Conservation (phyloP, 2,113 vertebrate species). For the Cettia cetti region DNA sequence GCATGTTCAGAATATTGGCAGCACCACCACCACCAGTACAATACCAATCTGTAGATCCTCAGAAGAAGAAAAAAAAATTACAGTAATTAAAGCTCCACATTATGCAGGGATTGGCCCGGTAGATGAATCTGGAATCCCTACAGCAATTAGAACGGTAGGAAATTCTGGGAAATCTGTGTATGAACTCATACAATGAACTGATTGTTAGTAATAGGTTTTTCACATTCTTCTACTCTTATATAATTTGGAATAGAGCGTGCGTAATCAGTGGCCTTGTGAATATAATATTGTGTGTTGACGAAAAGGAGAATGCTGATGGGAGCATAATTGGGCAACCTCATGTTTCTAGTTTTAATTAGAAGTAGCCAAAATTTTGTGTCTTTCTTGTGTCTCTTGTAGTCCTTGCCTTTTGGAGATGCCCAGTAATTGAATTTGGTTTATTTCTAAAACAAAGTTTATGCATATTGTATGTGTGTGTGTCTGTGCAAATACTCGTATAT, state of each 20-base stretch:
- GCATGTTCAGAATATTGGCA: slow-evolving; percentile 79
- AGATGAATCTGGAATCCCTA: slow-evolving; percentile 93
- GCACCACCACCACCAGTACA: slow-evolving; percentile 71
- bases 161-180: slow-evolving; percentile 37
- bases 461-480: accelerated
- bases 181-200: slow-evolving; percentile 65
- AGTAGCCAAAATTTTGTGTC: slow-evolving; percentile 8
- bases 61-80: slow-evolving; percentile 92
- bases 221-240: slow-evolving; percentile 68
- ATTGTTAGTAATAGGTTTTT: slow-evolving; percentile 65
- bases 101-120: slow-evolving; percentile 94
- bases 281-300: slow-evolving; percentile 47
- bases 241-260: slow-evolving; percentile 50
- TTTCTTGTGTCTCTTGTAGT: not conserved
- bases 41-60: slow-evolving; percentile 91
- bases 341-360: slow-evolving; percentile 51
- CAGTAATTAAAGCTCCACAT: slow-evolving; percentile 92
- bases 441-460: not conserved
- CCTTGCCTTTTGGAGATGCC: not conserved
- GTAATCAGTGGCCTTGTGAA: slow-evolving; percentile 53
- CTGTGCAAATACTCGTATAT: not conserved
- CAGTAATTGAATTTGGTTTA: not conserved
- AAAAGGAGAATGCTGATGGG: slow-evolving; percentile 3
- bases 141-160: slow-evolving; percentile 94
- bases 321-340: slow-evolving; percentile 33